Evolutionary conservation across 2,113 vertebrate species (phyloP).

Genomic region (Otis tarda): DNA sequence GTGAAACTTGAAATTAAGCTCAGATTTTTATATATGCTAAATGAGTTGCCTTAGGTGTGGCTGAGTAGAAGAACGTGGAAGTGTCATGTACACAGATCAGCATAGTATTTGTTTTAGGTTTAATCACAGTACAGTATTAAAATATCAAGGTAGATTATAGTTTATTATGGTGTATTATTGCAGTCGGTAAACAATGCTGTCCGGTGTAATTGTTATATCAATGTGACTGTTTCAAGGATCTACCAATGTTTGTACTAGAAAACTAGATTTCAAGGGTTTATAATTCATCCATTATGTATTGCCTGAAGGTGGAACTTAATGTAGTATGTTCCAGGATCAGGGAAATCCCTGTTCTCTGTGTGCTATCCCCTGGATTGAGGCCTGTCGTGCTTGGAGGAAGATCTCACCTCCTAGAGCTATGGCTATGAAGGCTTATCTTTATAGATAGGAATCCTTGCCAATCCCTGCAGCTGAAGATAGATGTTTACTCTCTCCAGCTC

Average conservation of each 20-base stretch:
- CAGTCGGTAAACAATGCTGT: conserved; percentile 34
- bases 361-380: neutral
- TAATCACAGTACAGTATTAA: neutral
- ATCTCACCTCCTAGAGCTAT: neutral
- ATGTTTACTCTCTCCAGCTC: neutral
- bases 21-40: neutral
- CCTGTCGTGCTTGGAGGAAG: conserved; percentile 7
- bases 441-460: neutral
- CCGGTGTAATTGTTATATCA: neutral
- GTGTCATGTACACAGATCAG: neutral
- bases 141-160: neutral
- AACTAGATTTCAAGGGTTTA: conserved; percentile 30
- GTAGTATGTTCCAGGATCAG: neutral
- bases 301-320: conserved; percentile 31
- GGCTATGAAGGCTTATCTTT: conserved; percentile 14
- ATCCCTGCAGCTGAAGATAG: neutral
- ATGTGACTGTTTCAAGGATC: neutral
- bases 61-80: neutral
- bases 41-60: neutral
- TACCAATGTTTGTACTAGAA: conserved; percentile 37
- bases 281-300: conserved; percentile 5
- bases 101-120: conserved; percentile 37
- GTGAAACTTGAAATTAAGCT: conserved; percentile 9
- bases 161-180: conserved; percentile 18
- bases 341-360: conserved; percentile 41